Evolutionary conservation across 2,113 vertebrate species (phyloP).

Genomic region (Protomyctophum bolini): DNA sequence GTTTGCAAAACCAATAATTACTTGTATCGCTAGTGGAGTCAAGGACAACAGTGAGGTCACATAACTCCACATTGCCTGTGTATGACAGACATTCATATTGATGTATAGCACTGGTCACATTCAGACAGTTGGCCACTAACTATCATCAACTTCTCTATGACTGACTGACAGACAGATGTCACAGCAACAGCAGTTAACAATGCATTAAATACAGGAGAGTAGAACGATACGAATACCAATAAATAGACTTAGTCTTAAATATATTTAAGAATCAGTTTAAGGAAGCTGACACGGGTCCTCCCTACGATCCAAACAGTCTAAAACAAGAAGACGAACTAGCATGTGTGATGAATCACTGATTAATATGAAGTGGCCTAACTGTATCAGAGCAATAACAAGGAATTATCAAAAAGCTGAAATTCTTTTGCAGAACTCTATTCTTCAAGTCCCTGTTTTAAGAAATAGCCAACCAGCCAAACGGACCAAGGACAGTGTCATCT

Average conservation of each 20-base stretch:
- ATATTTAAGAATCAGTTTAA: constrained; percentile 2
- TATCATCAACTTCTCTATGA: too few relatives aligned
- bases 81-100: not conserved
- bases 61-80: not conserved
- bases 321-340: not conserved
- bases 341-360: constrained; percentile 3
- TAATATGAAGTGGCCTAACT: not conserved
- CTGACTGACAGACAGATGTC: too few relatives aligned
- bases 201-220: too few relatives aligned
- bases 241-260: too few relatives aligned
- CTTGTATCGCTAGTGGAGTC: constrained; percentile 7
- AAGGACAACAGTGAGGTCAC: constrained; percentile 31
- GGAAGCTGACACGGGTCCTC: not conserved
- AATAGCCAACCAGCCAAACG: not conserved
- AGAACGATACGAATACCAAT: too few relatives aligned
- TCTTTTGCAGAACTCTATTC: not conserved
- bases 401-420: not conserved
- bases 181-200: too few relatives aligned
- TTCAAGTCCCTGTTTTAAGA: not conserved
- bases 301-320: not conserved
- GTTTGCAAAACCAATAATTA: constrained; percentile 17
- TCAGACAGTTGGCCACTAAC: too few relatives aligned
- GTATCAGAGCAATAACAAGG: not conserved
- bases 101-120: not conserved
- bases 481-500: not conserved